phyloP scores from a whole-genome alignment of 2,797 vertebrate species.

The Ctenopoma multispine region DNA sequence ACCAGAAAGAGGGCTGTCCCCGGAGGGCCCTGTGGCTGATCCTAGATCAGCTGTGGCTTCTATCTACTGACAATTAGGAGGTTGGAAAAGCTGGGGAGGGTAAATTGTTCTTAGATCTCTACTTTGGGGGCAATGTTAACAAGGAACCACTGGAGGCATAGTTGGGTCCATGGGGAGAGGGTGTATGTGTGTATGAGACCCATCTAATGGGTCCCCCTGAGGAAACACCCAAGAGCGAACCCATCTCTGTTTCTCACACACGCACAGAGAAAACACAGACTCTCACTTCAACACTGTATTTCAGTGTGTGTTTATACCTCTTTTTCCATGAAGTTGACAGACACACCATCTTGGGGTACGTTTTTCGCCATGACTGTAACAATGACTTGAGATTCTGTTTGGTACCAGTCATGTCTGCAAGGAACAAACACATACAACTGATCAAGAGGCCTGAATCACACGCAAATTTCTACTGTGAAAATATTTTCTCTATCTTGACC shows the following conservation, averaged over 20 bases:
- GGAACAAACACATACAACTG: not conserved
- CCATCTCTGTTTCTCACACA: conserved; percentile 50
- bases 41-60: conserved; percentile 77
- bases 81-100: conserved; percentile 77
- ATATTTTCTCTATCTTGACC: not conserved
- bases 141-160: conserved; percentile 82
- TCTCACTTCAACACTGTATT: conserved; percentile 22
- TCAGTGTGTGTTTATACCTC: conserved; percentile 83
- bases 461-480: too few relatives aligned
- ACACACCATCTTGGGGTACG: conserved; percentile 88
- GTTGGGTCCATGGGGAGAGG: conserved; percentile 69
- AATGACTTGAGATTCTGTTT: conserved; percentile 96
- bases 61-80: conserved; percentile 80
- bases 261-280: conserved; percentile 18
- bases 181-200: conserved; percentile 55
- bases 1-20: conserved; percentile 65
- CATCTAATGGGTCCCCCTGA: conserved; percentile 77
- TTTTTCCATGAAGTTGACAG: conserved; percentile 88
- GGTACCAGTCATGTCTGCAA: conserved; percentile 95
- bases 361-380: conserved; percentile 95
- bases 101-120: conserved; percentile 83
- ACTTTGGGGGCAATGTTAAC: conserved; percentile 81
- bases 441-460: not conserved
- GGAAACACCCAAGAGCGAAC: conserved; percentile 74
- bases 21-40: conserved; percentile 66